phyloP scores from a whole-genome alignment of 2,113 vertebrate genomes.

The Pteronura brasiliensis region DNA sequence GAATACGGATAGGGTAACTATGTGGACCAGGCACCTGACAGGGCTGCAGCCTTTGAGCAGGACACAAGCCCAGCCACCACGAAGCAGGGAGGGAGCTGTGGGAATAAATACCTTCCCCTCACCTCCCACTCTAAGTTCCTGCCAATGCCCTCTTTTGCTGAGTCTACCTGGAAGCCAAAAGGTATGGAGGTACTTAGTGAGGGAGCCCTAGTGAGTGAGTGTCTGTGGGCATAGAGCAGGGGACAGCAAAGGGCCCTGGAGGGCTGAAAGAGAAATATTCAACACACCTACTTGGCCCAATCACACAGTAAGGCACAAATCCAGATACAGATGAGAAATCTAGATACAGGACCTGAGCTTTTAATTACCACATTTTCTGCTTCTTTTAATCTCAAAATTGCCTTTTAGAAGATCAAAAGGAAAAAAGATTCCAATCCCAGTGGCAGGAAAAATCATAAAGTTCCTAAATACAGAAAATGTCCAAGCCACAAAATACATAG shows the following conservation, averaged over 20 bases:
- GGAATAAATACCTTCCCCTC: background rate
- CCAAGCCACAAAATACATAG: background rate
- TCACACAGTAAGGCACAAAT: background rate
- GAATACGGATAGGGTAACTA: background rate
- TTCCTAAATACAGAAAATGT: background rate
- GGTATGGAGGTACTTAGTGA: background rate
- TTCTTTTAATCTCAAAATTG: background rate
- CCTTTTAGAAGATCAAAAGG: background rate
- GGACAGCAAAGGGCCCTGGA: accelerated
- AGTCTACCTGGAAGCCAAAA: background rate
- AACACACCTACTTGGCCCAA: background rate
- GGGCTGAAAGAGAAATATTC: background rate
- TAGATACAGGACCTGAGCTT: background rate
- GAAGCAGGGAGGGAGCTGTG: background rate
- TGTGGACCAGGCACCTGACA: background rate
- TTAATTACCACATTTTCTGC: background rate
- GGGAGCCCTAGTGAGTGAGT: background rate
- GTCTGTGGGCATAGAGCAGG: background rate
- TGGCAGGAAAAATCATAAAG: background rate
- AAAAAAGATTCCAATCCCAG: background rate
- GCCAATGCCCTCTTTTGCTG: background rate
- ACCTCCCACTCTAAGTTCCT: background rate
- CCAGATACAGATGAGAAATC: background rate
- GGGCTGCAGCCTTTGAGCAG: background rate
- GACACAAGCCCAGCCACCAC: background rate